These are phyloP conservation scores for Acanthaster planci DNA, from an alignment of 35 echinoderm and acorn worm species.

Conservation along the genomic window DNA sequence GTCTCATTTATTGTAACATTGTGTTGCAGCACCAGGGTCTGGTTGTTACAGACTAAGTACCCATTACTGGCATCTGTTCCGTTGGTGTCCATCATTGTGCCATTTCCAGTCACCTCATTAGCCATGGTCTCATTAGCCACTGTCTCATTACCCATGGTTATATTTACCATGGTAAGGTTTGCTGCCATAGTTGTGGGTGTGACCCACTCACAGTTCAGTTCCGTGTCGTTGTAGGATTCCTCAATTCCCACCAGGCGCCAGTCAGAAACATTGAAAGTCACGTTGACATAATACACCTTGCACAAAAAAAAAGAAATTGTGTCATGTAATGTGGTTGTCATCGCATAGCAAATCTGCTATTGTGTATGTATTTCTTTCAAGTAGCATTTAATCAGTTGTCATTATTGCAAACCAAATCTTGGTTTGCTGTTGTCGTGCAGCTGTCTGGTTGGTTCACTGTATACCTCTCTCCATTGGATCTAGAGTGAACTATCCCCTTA, in stretches of 20 bases:
- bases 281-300: constrained; percentile 22
- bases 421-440: too few relatives aligned
- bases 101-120: not conserved
- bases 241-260: constrained; percentile 44
- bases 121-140: not conserved
- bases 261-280: constrained; percentile 55
- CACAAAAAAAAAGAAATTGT: not conserved
- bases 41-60: constrained; percentile 41
- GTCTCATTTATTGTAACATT: constrained; percentile 47
- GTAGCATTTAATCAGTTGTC: too few relatives aligned
- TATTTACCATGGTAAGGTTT: not conserved
- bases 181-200: constrained; percentile 16
- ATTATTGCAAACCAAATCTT: too few relatives aligned
- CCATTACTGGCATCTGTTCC: not conserved
- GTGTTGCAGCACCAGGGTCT: constrained; percentile 28
- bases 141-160: not conserved
- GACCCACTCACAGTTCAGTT: constrained; percentile 31
- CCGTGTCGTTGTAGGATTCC: constrained; percentile 14
- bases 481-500: too few relatives aligned
- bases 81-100: not conserved
- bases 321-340: too few relatives aligned
- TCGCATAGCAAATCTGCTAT: too few relatives aligned
- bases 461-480: too few relatives aligned
- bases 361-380: too few relatives aligned
- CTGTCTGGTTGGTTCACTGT: too few relatives aligned